phyloP scores from a whole-genome alignment of 2,888 invertebrate species.

The Drosophila rubida region DNA sequence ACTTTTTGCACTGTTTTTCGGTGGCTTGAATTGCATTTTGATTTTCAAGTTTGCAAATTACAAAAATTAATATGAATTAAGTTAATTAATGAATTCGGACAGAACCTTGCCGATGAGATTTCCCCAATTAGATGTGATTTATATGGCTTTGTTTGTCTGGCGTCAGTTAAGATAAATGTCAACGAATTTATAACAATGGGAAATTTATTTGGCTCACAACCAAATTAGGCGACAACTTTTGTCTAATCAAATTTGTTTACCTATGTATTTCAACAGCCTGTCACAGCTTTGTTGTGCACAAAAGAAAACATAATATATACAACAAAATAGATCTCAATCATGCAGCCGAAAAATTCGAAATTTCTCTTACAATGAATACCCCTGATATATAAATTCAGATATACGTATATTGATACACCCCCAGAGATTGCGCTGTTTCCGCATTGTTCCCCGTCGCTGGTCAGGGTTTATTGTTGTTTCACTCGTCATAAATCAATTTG shows the following conservation, averaged over 20 bases:
- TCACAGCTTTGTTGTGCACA: no score
- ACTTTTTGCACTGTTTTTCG: constrained; percentile 4
- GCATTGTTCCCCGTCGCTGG: constrained; percentile 51
- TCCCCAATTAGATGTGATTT: constrained; percentile 60
- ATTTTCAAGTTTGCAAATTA: constrained; percentile 6
- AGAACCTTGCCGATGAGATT: constrained; percentile 8
- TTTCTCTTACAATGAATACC: constrained; percentile 15
- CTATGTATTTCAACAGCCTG: constrained; percentile 30
- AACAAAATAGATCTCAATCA: constrained; percentile 19
- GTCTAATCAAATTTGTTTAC: constrained; percentile 53
- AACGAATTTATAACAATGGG: constrained; percentile 68
- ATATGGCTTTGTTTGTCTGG: constrained; percentile 51
- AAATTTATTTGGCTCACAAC: constrained; percentile 55
- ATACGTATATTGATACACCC: constrained; percentile 14
- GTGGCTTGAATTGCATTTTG: constrained; percentile 42
- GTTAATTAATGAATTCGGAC: constrained; percentile 4
- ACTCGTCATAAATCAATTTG: constrained; percentile 75
- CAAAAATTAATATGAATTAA: constrained; percentile 3
- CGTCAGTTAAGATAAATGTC: constrained; percentile 45
- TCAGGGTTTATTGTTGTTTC: constrained; percentile 25
- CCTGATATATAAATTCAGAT: constrained; percentile 7
- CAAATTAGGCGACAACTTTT: constrained; percentile 55
- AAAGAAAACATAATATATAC: not conserved
- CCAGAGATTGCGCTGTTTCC: constrained; percentile 48
- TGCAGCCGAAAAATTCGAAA: constrained; percentile 1